Evolutionary conservation across 1,140 invertebrate genomes (phyloP).

Genomic region (Leptinotarsa defecta): DNA sequence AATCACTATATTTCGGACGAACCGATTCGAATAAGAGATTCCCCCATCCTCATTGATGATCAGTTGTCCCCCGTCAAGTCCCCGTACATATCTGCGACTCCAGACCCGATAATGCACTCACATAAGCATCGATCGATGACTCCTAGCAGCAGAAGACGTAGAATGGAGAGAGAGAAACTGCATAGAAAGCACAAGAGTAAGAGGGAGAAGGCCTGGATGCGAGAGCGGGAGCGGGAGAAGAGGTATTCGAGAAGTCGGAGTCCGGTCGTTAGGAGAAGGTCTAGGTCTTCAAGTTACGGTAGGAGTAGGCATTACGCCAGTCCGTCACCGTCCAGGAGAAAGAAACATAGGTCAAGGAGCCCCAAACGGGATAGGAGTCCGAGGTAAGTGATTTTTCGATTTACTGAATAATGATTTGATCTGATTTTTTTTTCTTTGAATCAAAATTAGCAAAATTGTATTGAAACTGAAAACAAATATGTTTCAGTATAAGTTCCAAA

Average conservation of each 20-base stretch:
- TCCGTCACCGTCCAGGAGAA: slow-evolving; percentile 44
- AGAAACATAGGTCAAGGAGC: slow-evolving; percentile 49
- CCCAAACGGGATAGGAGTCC: slow-evolving; percentile 53
- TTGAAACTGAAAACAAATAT: too few relatives aligned
- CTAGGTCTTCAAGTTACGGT: slow-evolving; percentile 55
- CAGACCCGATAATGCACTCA: slow-evolving; percentile 32
- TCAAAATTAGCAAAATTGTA: too few relatives aligned
- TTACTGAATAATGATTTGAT: neutral
- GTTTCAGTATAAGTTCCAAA: too few relatives aligned
- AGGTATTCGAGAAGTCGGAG: slow-evolving; percentile 41
- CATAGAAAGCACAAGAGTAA: slow-evolving; percentile 57
- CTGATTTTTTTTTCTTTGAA: neutral
- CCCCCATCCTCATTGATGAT: slow-evolving; percentile 46
- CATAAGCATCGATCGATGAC: slow-evolving; percentile 45
- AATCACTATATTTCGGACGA: slow-evolving; percentile 34
- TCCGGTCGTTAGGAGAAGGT: slow-evolving; percentile 46
- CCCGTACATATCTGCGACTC: slow-evolving; percentile 27
- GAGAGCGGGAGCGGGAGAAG: slow-evolving; percentile 40
- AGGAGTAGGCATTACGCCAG: slow-evolving; percentile 48
- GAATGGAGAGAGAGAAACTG: slow-evolving; percentile 55
- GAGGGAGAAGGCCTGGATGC: slow-evolving; percentile 50
- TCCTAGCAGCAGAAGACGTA: slow-evolving; percentile 52
- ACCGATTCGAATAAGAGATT: slow-evolving; percentile 32
- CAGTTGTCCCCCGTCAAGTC: slow-evolving; percentile 35
- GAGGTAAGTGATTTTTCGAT: slow-evolving; percentile 35